phyloP scores from a whole-genome alignment of 1,140 invertebrate genomes.

The Chironomus striatipennis region DNA sequence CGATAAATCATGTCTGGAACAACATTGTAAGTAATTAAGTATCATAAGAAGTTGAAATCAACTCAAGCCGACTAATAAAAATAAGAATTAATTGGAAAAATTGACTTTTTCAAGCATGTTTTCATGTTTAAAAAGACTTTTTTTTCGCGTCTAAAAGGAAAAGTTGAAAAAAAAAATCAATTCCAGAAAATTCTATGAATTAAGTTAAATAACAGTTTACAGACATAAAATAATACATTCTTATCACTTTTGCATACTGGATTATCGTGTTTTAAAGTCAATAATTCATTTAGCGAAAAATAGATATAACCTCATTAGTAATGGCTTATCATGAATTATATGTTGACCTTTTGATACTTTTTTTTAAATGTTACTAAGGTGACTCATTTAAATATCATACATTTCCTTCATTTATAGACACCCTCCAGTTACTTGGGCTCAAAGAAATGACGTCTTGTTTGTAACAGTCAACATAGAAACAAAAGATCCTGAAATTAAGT shows the following conservation, averaged over 20 bases:
- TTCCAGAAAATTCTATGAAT: neutral
- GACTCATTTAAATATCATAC: neutral
- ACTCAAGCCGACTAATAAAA: neutral
- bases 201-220: neutral
- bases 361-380: neutral
- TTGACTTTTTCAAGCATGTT: neutral
- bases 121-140: neutral
- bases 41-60: neutral
- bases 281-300: no score
- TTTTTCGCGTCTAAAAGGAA: neutral
- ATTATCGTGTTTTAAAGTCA: no score
- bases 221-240: neutral
- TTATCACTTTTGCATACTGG: neutral
- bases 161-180: neutral
- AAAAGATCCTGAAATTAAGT: constrained; percentile 72
- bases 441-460: constrained; percentile 68
- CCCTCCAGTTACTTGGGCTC: constrained; percentile 84
- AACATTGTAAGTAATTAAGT: neutral
- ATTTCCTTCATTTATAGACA: constrained; percentile 40
- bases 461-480: constrained; percentile 85
- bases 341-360: neutral
- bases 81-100: neutral
- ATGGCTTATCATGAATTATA: neutral
- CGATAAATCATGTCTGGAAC: neutral
- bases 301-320: no score